These are phyloP conservation scores for Pelodytes ibericus DNA, from an alignment of 2,797 vertebrate species.

Conservation along the genomic window DNA sequence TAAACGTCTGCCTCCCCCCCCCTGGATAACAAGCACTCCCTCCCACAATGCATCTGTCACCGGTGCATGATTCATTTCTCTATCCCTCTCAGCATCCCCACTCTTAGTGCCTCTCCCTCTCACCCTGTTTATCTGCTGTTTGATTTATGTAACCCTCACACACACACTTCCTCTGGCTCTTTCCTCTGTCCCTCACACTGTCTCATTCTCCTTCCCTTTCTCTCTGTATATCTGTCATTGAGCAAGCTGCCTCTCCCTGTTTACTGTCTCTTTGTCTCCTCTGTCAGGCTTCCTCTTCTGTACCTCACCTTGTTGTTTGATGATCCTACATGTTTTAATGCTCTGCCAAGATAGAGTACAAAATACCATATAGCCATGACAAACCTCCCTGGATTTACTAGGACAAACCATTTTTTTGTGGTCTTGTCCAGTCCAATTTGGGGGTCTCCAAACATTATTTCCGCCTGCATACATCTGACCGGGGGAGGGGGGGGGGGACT, in stretches of 20 bases:
- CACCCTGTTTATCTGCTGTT: conserved; percentile 36
- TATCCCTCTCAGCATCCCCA: conserved; percentile 11
- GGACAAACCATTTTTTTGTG: too few species aligned
- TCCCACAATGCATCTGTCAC: conserved; percentile 17
- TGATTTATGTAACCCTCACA: conserved; percentile 47
- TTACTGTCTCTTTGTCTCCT: conserved; percentile 27
- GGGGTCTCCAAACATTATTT: too few species aligned
- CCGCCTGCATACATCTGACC: too few species aligned
- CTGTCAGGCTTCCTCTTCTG: conserved; percentile 33
- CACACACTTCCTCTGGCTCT: conserved; percentile 42
- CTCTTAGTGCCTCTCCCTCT: conserved; percentile 31
- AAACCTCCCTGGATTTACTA: too few species aligned
- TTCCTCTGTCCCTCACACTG: conserved; percentile 36
- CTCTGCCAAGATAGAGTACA: conserved; percentile 6
- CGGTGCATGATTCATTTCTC: conserved; percentile 4
- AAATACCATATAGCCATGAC: not conserved
- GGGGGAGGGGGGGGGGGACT: too few species aligned
- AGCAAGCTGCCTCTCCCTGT: conserved; percentile 24
- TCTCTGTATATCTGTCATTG: conserved; percentile 48
- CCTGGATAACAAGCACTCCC: not conserved
- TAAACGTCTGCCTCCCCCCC: not conserved
- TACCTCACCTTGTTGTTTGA: conserved; percentile 24
- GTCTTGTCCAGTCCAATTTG: too few species aligned
- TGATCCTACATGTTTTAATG: conserved; percentile 23
- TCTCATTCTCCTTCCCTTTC: conserved; percentile 49